Base-by-base conservation (phyloP, 2,797 vertebrate genomes). In the Sciurus carolinensis region DNA sequence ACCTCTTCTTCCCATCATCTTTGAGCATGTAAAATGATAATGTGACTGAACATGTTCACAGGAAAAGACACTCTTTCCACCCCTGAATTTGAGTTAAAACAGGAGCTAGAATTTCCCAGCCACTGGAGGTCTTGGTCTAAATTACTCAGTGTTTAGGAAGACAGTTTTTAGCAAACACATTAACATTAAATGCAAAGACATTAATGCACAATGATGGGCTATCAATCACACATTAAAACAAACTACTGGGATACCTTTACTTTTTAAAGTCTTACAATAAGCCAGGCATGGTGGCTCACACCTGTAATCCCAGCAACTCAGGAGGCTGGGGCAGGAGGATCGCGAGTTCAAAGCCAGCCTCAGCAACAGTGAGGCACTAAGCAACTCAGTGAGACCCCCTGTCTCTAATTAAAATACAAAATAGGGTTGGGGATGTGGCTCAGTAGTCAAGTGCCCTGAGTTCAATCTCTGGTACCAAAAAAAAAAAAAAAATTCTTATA, bases 141-240 rank as follows among this genome's bases (percentile, higher is more conserved):
- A 96, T 72, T 59, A 83, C 76, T 73, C 50, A 75, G 54, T 80
- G 44, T 89, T 90, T 54, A 84, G 33, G 42, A 90, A 96, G 59
- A 36, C 44, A 64, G 33, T 71, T 57, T 77, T 67, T 52, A 92
- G 71, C 66, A 94, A 96, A 87, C 87, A 69, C 14, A 18, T 54
- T 26, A 62, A 62, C 59, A 62, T 10, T 26, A 85, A 86, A 86
- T 54, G 66, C 33, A 36, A 71, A 69, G 7, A 22, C 54, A 50
- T n/a, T 36, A 85, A 64, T 20, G 10, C 33, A 85, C 26, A 26
- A 6, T 42, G 17, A 72, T 59, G 9, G 36, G 26, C 52, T 87
- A 87, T 73, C 82, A 91, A 66, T 72, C 73, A 94, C 85, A 73
- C 57, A 94, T 52, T 92, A 77, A 89, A 79, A 89, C 67, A 89